Evolutionary conservation across 1,140 invertebrate species (phyloP).

Genomic region (Drepana arcuata): DNA sequence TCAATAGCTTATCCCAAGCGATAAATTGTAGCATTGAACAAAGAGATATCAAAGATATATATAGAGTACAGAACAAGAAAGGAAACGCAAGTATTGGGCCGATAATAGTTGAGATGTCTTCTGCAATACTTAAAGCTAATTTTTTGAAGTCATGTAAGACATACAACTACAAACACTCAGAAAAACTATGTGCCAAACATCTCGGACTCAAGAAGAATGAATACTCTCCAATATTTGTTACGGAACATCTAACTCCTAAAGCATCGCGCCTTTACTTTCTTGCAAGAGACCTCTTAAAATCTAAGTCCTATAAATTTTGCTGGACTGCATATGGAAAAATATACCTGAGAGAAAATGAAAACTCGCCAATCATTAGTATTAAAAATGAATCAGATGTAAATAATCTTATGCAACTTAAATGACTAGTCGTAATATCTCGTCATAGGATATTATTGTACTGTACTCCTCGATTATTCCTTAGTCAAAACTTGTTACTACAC

Average conservation of each 20-base stretch:
- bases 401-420: neutral
- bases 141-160: constrained; percentile 7
- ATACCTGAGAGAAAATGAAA: neutral
- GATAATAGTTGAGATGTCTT: constrained; percentile 7
- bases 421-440: neutral
- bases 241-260: constrained; percentile 16
- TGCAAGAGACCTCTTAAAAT: neutral
- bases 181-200: constrained; percentile 8
- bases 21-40: constrained; percentile 2
- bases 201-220: constrained; percentile 3
- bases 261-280: constrained; percentile 10
- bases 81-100: constrained; percentile 3
- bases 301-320: neutral
- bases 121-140: constrained; percentile 6
- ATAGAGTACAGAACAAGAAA: constrained; percentile 5
- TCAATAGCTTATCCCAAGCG: constrained; percentile 2
- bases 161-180: constrained; percentile 5
- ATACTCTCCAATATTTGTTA: constrained; percentile 14
- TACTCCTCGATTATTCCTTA: too few species aligned
- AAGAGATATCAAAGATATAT: constrained; percentile 7
- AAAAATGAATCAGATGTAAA: neutral
- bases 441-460: too few species aligned
- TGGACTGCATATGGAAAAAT: neutral
- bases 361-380: neutral
- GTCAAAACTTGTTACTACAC: too few species aligned